Base-by-base conservation (phyloP, 2,113 vertebrate genomes). In the Sialia sialis region DNA sequence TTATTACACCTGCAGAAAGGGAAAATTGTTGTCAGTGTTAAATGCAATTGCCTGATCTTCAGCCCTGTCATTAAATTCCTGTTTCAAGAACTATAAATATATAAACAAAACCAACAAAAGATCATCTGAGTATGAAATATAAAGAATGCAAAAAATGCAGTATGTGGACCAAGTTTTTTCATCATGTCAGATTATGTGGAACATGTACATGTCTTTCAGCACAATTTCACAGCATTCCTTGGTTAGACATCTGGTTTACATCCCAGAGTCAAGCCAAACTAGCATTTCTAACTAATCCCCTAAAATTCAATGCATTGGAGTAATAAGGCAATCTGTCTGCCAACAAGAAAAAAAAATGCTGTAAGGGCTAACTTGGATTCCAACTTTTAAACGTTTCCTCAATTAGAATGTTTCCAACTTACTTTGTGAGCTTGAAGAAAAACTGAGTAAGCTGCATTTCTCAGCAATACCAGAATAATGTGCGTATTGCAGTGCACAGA, bases 1-100 rank as follows among this genome's bases (percentile, higher is more conserved):
- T 99, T 97, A 99, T 99, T 97, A 99, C 97, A 84, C 99, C 98
- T 99, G 96, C 18, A 94, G 85, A 66, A 81, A 91, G 55, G 59
- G 54, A 94, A 95, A 89, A 97, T 70, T 32, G 13, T 93, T 81
- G 89, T 16, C 69, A 67, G 63, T 30, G 3, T 49, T 69, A 74
- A 72, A 67, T 16, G 49, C 18, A 87, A 48, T 17, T 23, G 9
- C n/a, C 55, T 54, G 3, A 44, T 30, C 59, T 69, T 85, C 48
- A 84, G 30, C 22, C 15, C 22, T 44, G 29, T 15, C 16, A 58
- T 15, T 17, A 90, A 83, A 79, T 36, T 60, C 60, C 26, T 46
- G 11, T 8, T 10, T 82, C 19, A 69, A 78, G 20, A 89, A 21
- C 23, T 73, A 87, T 52, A 90, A 78, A 62, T 10, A 51, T 8